Percentiles rank a stretch among this genome's conserved stretches.
Evolutionary conservation across 2,113 vertebrate species (phyloP).

Genomic region (Emydocephalus ijimae): DNA sequence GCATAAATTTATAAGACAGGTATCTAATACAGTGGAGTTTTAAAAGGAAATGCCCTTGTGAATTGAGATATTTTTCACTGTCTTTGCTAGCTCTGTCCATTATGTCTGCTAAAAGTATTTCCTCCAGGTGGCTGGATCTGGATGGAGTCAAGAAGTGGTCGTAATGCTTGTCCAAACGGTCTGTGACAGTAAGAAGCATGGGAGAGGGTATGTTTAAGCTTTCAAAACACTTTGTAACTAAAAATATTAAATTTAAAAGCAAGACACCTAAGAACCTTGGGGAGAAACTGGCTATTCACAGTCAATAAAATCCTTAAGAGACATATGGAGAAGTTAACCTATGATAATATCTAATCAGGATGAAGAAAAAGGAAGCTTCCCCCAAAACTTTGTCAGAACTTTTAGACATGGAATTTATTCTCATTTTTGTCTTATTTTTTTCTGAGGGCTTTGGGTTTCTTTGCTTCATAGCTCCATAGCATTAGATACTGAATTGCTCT

Average conservation of each 20-base stretch:
- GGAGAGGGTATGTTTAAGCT: background rate
- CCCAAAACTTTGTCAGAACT: background rate
- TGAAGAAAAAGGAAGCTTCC: background rate
- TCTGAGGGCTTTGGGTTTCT: background rate
- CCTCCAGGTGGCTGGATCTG: constrained; percentile 83
- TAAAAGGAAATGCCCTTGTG: constrained; percentile 74
- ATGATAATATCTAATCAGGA: background rate
- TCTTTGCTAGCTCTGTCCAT: constrained; percentile 80
- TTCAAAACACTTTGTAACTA: background rate
- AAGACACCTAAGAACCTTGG: background rate
- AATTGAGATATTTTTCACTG: constrained; percentile 52
- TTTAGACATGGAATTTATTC: background rate
- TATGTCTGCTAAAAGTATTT: constrained; percentile 80
- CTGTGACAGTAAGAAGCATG: constrained; percentile 63
- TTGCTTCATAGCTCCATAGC: background rate
- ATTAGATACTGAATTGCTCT: background rate
- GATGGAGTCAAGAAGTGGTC: constrained; percentile 85
- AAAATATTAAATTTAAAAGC: background rate
- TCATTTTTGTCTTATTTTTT: background rate
- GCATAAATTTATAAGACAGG: constrained; percentile 78
- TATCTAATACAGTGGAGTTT: constrained; percentile 70
- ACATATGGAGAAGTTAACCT: background rate
- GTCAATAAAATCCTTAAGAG: background rate
- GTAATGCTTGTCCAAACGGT: constrained; percentile 91
- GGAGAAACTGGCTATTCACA: background rate